A percentile compares a stretch with the other conserved stretches of the same genome.
phyloP scores from a whole-genome alignment of 2,888 invertebrate species.

The Phoronis australis region DNA sequence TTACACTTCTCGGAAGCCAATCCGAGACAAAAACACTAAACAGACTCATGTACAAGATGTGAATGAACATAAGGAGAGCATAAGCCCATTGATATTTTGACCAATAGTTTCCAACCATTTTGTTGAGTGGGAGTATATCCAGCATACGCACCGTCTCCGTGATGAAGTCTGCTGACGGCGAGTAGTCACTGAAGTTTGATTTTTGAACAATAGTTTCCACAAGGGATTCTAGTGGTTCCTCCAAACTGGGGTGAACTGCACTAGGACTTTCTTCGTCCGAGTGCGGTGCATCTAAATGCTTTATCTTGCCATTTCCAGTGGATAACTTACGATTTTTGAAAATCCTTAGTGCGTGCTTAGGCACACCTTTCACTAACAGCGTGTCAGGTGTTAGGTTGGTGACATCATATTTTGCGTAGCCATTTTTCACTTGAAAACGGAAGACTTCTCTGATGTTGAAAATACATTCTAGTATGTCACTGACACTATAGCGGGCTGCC shows the following conservation, averaged over 20 bases:
- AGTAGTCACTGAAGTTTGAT: no score
- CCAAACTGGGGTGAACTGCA: no score
- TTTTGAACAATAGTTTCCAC: no score
- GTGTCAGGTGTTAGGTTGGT: constrained; percentile 23
- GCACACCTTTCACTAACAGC: background rate
- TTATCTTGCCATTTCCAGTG: no score
- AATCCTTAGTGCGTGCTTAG: no score
- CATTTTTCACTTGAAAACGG: constrained; percentile 15
- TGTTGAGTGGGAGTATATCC: background rate
- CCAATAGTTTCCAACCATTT: background rate
- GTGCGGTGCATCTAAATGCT: no score
- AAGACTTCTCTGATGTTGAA: constrained; percentile 34
- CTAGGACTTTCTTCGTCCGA: no score
- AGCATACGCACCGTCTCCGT: background rate
- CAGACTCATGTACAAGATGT: background rate
- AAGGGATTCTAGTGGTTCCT: no score
- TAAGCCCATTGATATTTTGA: background rate
- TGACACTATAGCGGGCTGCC: constrained; percentile 30
- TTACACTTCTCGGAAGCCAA: background rate
- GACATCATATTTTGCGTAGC: constrained; percentile 29
- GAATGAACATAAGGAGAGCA: background rate
- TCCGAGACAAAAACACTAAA: background rate
- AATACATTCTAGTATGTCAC: constrained; percentile 29
- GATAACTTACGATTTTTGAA: no score
- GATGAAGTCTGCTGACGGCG: no score